Base-by-base conservation (phyloP, 2,888 invertebrate genomes). In the Lypha dubia region DNA sequence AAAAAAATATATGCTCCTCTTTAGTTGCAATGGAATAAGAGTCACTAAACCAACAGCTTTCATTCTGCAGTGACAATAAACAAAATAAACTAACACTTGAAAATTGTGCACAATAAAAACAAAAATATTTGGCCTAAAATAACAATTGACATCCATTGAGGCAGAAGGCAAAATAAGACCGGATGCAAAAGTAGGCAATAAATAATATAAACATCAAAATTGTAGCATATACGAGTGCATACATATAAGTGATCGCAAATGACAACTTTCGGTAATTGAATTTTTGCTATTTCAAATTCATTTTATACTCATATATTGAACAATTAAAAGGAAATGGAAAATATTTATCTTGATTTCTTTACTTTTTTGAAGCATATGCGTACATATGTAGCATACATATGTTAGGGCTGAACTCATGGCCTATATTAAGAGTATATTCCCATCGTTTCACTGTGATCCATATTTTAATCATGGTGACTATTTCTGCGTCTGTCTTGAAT, bases 121-220 rank as follows among this genome's bases (percentile, higher is more conserved):
- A 53, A 15, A 8, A 44, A 22, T 60, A 17, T 15, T 11, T 49
- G 51, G 60, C 77, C 76, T 67, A 49, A 76, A 67, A 58, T 28
- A 58, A 58, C 60, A 49, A 65, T 9, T 13, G 38, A 17, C 15
- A 56, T 5, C 1, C 15, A 41, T 28, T 17, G 24, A 41, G 22
- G 20, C 24, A 38, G 1, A 17, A 35, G 58, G 38, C 22, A 28
- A 41, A 60, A 35, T n/a, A 51, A 17, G 62, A 24, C 41, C 70
- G 62, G 24, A 41, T n/a, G 62, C 51, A 3, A 79, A 79, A 62
- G 15, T 70, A 44, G 53, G 62, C 62, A 44, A 32, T 46, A 65
- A 15, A 62, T 44, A 38, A 60, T n/a, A n/a, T n/a, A n/a, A n/a
- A n/a, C n/a, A n/a, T n/a, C n/a, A n/a, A n/a, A n/a, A n/a, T n/a